phyloP scores from a whole-genome alignment of 2,797 vertebrate genomes.

The Silurus lanzhouensis region DNA sequence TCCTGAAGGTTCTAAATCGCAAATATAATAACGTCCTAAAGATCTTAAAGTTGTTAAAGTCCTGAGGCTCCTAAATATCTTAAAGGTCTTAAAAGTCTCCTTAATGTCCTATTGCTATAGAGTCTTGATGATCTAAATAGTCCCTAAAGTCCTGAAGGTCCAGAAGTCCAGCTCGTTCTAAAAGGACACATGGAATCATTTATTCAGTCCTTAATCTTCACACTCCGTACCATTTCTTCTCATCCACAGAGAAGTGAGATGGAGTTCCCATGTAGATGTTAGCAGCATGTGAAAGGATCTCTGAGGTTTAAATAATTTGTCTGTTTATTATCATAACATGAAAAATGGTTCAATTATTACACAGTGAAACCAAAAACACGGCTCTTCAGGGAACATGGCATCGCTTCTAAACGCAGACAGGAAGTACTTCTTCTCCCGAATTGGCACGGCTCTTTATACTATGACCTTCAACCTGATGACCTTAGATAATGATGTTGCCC shows the following conservation, averaged over 20 bases:
- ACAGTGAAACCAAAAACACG: neutral
- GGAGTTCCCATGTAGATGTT: neutral
- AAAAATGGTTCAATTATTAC: conserved; percentile 15
- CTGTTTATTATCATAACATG: conserved; percentile 29
- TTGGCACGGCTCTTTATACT: neutral
- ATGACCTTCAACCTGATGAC: neutral
- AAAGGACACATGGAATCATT: too few relatives aligned
- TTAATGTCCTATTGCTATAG: neutral
- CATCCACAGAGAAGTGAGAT: neutral
- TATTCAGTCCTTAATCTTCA: neutral
- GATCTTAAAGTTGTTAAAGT: neutral
- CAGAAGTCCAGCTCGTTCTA: too few relatives aligned
- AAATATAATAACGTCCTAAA: neutral
- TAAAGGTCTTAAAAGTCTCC: neutral
- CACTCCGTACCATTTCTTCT: neutral
- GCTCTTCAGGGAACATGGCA: conserved; percentile 8
- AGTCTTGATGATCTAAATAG: neutral
- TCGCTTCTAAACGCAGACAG: neutral
- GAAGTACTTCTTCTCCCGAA: neutral
- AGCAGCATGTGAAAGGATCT: neutral
- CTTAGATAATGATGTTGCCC: neutral
- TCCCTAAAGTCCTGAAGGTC: neutral
- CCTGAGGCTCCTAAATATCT: neutral
- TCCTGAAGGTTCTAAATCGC: neutral
- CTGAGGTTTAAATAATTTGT: neutral